Conservation (phyloP, 2,113 vertebrate species). For the Strigops habroptila region DNA sequence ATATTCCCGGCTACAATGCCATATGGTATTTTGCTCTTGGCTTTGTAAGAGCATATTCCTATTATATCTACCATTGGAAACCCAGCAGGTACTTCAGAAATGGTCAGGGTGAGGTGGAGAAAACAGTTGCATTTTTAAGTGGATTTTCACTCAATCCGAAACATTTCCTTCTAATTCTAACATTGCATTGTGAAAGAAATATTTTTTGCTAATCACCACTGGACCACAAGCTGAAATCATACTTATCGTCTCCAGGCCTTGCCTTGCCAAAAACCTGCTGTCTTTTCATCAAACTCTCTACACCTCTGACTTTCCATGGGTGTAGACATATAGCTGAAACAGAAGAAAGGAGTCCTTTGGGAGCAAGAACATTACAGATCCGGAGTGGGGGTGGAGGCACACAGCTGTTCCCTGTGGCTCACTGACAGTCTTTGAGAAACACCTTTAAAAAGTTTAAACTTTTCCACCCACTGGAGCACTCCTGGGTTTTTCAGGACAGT, state of each 20-base stretch:
- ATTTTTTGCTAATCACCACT: background rate
- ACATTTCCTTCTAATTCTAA: background rate
- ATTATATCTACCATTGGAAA: background rate
- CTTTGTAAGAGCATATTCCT: background rate
- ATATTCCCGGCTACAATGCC: background rate
- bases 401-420: background rate
- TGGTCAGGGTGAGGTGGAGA: background rate
- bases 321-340: background rate
- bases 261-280: background rate
- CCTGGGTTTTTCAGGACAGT: background rate
- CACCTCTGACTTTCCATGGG: background rate
- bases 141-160: background rate
- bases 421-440: background rate
- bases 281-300: background rate
- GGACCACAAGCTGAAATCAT: background rate
- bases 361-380: background rate
- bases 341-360: background rate
- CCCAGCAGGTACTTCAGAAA: background rate
- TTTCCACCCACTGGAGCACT: background rate
- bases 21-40: background rate
- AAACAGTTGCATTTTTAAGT: background rate
- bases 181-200: background rate
- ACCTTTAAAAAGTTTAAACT: background rate
- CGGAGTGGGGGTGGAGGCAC: background rate
- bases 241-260: background rate